phyloP scores from a whole-genome alignment of 2,888 invertebrate genomes.

The Idaea aversata region DNA sequence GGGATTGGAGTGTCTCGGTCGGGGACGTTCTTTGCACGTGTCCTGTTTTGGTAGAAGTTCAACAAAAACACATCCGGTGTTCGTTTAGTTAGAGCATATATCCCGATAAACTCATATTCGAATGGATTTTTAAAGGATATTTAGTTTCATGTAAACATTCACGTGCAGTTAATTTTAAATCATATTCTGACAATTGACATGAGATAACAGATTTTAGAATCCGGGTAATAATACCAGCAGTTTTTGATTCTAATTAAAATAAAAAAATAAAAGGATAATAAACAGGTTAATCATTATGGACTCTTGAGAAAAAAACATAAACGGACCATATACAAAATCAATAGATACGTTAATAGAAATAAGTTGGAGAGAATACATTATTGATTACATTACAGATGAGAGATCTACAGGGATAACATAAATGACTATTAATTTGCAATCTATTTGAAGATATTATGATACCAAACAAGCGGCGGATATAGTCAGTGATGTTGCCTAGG shows the following conservation, averaged over 20 bases:
- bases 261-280: slow-evolving; percentile 7
- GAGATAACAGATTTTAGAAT: slow-evolving; percentile 26
- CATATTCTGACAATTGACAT: slow-evolving; percentile 21
- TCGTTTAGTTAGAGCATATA: slow-evolving; percentile 7
- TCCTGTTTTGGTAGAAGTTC: slow-evolving; percentile 35
- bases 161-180: slow-evolving; percentile 15
- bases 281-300: slow-evolving; percentile 8
- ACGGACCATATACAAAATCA: background rate
- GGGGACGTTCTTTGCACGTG: slow-evolving; percentile 53
- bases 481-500: no score
- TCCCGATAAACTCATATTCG: slow-evolving; percentile 4
- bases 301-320: slow-evolving; percentile 5
- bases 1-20: slow-evolving; percentile 35
- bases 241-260: slow-evolving; percentile 1
- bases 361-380: background rate
- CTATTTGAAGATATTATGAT: background rate
- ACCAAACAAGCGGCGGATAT: no score
- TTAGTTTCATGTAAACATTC: slow-evolving; percentile 2
- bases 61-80: slow-evolving; percentile 47
- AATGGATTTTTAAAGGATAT: background rate
- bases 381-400: background rate
- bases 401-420: background rate
- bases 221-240: slow-evolving; percentile 23
- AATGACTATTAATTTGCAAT: background rate
- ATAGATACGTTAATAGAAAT: background rate